Base-by-base conservation (phyloP, 64 coral and sea anemone genomes). In the Catalaphyllia jardinei region DNA sequence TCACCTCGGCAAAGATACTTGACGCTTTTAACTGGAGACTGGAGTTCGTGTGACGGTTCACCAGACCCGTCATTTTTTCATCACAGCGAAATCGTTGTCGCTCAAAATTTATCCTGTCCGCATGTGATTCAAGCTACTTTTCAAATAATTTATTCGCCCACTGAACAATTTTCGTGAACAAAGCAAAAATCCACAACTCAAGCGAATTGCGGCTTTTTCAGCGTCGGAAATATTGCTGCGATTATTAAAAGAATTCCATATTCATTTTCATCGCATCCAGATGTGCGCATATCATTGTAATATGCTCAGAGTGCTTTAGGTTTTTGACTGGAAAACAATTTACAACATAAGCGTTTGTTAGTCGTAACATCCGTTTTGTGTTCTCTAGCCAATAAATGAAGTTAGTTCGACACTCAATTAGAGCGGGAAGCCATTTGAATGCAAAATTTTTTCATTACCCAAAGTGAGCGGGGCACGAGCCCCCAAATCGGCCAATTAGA, bases 1-100 rank as follows among this genome's bases (percentile, higher is more conserved):
- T 98, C 0, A 98, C 82, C 39, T 98, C 93, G 50, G 93, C 93
- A 87, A 98, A 98, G 52, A 98, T 92, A 80, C 96, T 98, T 2
- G 96, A 98, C 12, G 96, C 93, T 50, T 89, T 98, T 8, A 98
- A 75, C 55, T 87, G 87, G 60, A 98, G 75, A 59, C 82, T 86
- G 8, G 78, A 72, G 52, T 69, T 94, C 16, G 80, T 92, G 75
- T 98, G 80, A 15, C 93, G 80, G 74, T 92, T 98, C 39, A 94
- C 93, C 38, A 98, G 69, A 52, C 96, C 96, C 16, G 75, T 84
- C 96, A 98, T 94, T 74, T 85, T 71, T 85, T 27, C 9, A 84
- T 49, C 64, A 69, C 29, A 49, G 16, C 31, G 19, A 20, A 69
- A 60, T 71, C 10, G 81, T 51, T 22, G 51, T 63, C 10, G 55